Evolutionary conservation across 2,888 invertebrate genomes (phyloP).

Genomic region (Campaea margaritaria): DNA sequence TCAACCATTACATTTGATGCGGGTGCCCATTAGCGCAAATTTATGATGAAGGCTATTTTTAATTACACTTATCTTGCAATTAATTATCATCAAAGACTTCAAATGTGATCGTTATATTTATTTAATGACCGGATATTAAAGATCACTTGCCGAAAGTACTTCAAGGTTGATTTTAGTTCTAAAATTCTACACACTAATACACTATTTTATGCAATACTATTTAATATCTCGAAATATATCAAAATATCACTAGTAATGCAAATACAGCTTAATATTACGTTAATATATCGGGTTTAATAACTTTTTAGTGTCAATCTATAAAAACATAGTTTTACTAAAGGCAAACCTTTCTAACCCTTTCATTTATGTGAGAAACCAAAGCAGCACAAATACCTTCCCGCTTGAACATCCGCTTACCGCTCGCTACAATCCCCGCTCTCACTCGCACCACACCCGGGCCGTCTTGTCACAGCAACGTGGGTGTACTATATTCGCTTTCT

Average conservation of each 20-base stretch:
- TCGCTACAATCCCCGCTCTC: constrained; percentile 18
- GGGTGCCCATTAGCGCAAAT: constrained; percentile 25
- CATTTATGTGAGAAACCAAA: no score
- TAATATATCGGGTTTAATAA: no score
- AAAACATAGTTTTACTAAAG: no score
- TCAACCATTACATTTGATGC: constrained; percentile 22
- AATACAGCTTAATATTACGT: no score
- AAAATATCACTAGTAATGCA: no score
- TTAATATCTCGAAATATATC: no score
- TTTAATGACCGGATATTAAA: constrained; percentile 29
- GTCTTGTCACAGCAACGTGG: constrained; percentile 50
- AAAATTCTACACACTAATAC: background rate
- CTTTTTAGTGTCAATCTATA: no score
- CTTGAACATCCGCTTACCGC: background rate
- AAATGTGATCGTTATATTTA: constrained; percentile 15
- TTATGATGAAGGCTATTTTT: constrained; percentile 22
- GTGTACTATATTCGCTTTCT: constrained; percentile 66
- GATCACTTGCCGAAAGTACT: constrained; percentile 15
- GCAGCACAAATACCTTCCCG: background rate
- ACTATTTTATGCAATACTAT: no score
- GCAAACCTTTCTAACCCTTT: no score
- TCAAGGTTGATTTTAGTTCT: background rate
- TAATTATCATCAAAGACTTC: constrained; percentile 14
- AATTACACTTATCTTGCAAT: constrained; percentile 18
- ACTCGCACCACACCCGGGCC: constrained; percentile 21